Percentiles rank a stretch among this genome's conserved stretches.
phyloP scores from a whole-genome alignment of 1,140 invertebrate species.

The Tetramorium parvispinum region DNA sequence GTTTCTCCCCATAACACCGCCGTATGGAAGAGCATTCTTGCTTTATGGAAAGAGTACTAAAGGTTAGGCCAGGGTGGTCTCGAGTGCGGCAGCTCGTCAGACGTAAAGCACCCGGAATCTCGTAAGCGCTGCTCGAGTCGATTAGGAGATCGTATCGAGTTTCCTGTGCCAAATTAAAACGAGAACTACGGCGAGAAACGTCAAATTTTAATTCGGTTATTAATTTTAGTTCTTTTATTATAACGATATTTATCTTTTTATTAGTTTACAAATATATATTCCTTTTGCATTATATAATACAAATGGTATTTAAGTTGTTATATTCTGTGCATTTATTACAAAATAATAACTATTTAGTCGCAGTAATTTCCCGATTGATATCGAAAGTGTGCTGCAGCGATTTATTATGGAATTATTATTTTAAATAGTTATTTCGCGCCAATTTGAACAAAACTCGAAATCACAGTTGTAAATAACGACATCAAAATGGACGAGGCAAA shows the following conservation, averaged over 20 bases:
- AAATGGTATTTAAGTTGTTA: neutral
- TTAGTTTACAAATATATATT: neutral
- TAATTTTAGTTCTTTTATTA: no score
- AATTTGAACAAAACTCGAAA: neutral
- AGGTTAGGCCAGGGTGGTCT: conserved; percentile 20
- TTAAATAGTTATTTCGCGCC: neutral
- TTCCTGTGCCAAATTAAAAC: neutral
- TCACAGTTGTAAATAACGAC: conserved; percentile 6
- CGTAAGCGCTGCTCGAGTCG: neutral
- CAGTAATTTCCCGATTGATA: neutral
- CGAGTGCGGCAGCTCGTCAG: neutral
- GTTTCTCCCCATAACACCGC: conserved; percentile 38
- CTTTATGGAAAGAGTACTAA: conserved; percentile 53
- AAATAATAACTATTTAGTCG: neutral
- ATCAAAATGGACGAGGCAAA: neutral
- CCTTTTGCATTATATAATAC: neutral
- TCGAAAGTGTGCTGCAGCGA: neutral
- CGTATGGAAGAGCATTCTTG: conserved; percentile 23
- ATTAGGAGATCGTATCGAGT: conserved; percentile 38
- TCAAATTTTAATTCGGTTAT: neutral
- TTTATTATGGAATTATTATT: neutral
- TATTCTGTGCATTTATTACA: neutral
- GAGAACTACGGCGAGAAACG: neutral
- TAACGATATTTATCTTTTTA: neutral
- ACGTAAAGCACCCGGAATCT: conserved; percentile 33